phyloP scores from a whole-genome alignment of 1,140 invertebrate genomes.

The Pinna nobilis region DNA sequence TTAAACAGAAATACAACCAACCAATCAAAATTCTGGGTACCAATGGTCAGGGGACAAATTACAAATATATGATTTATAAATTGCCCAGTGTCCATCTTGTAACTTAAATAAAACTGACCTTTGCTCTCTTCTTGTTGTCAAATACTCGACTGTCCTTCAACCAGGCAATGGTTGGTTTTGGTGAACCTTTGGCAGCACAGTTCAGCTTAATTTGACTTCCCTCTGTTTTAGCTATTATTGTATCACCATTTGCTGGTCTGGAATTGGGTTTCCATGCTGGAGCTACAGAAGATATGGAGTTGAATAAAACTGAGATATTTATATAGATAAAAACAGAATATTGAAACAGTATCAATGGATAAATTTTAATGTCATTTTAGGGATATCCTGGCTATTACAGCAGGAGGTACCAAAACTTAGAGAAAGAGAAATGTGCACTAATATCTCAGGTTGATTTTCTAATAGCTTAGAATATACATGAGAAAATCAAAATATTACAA shows the following conservation, averaged over 20 bases:
- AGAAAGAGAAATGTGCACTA: too few relatives aligned
- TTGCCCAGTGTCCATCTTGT: neutral
- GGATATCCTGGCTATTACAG: too few relatives aligned
- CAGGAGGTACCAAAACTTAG: too few relatives aligned
- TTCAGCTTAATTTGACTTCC: conserved; percentile 28
- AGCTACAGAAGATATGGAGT: too few relatives aligned
- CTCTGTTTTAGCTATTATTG: conserved; percentile 34
- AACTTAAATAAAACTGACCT: conserved; percentile 10
- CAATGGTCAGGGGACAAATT: too few relatives aligned
- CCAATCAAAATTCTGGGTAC: neutral
- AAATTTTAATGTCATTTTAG: too few relatives aligned
- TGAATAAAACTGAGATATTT: too few relatives aligned
- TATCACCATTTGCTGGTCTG: conserved; percentile 25
- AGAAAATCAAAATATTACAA: too few relatives aligned
- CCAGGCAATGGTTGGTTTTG: conserved; percentile 34
- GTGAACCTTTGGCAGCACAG: conserved; percentile 34
- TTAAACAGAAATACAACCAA: neutral
- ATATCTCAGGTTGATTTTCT: too few relatives aligned
- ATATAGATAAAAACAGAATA: too few relatives aligned
- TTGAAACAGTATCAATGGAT: too few relatives aligned
- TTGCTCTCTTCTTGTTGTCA: conserved; percentile 23
- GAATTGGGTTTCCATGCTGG: conserved; percentile 39
- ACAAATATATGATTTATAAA: neutral
- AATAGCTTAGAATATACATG: too few relatives aligned
- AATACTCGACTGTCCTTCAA: conserved; percentile 33